Conservation (phyloP, 2,888 invertebrate species). For the Agrilus biguttatus region DNA sequence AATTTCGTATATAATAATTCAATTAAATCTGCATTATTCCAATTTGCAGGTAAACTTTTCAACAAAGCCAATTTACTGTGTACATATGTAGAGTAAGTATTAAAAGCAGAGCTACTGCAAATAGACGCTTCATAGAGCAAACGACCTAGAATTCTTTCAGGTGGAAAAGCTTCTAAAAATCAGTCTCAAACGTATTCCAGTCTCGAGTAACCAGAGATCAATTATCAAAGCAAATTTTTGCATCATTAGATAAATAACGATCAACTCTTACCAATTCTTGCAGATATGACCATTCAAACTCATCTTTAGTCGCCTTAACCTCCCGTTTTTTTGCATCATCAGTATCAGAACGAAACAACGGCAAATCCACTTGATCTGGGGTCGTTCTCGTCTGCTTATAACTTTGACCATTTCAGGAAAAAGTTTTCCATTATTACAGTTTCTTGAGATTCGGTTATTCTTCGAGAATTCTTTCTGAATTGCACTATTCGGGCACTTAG, state of each 20-base stretch:
- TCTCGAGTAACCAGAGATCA: slow-evolving; percentile 10
- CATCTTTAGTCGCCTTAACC: background rate
- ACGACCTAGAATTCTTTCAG: slow-evolving; percentile 9
- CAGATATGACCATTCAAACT: slow-evolving; percentile 2
- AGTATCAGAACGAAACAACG: no score
- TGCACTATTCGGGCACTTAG: background rate
- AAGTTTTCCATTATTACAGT: slow-evolving; percentile 1
- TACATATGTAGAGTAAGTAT: slow-evolving; percentile 12
- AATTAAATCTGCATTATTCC: slow-evolving; percentile 11
- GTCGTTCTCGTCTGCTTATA: no score
- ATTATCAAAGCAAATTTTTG: slow-evolving; percentile 3
- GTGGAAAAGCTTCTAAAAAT: slow-evolving; percentile 14
- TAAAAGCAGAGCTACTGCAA: slow-evolving; percentile 8
- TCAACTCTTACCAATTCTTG: slow-evolving; percentile 3
- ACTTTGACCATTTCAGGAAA: no score
- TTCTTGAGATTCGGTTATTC: no score
- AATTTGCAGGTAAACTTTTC: slow-evolving; percentile 11
- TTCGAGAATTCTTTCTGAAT: no score
- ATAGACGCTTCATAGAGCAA: slow-evolving; percentile 10
- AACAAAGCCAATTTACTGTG: slow-evolving; percentile 10
- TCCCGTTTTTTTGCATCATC: no score
- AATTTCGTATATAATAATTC: slow-evolving; percentile 13
- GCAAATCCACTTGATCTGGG: no score
- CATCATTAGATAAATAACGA: slow-evolving; percentile 1
- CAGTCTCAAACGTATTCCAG: slow-evolving; percentile 11